Base-by-base conservation (phyloP, 1,140 invertebrate species). In the Sweltsa coloradensis region DNA sequence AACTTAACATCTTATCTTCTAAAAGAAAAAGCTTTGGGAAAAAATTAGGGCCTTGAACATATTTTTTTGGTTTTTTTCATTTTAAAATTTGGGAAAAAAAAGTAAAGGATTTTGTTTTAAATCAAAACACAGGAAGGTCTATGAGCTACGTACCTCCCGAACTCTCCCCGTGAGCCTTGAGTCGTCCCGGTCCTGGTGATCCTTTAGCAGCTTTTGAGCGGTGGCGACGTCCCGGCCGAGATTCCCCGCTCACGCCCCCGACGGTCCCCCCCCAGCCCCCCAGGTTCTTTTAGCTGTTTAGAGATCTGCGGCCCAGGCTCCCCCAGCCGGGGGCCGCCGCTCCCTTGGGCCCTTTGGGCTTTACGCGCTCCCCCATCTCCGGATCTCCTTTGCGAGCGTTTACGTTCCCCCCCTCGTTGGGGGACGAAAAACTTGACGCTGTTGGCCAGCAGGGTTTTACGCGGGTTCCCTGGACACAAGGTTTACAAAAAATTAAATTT, bases 271-370 rank as follows among this genome's bases (percentile, higher is more conserved):
- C 18, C 74, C 73, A 1, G 89, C n/a, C n/a, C n/a, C n/a, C n/a
- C 18, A 90, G 60, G 46, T 82, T 85, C 61, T 87, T 89, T 2
- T 83, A 79, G 55, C 76, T 83, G 57, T 88, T 89, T 55, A 86
- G 98, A 97, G 53, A 97, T 89, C 63, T 96, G 89, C 56, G 89
- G 82, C 0, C 93, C 93, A 11, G 91, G 89, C 60, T 90, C 88
- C 63, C 95, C 89, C 7, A 97, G 72, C 44, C 87, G 65, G 0
- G 77, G 76, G n/a, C 49, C 87, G 71, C 18, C 90, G 68, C 41
- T 91, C 83, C 9, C 75, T 72, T 1, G 91, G n/a, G n/a, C n/a
- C 89, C 58, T 91, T 90, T 3, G 76, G 78, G n/a, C n/a, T 76
- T 71, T 2, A 97, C 83, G 59, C 87, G 76, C 47, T 83, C 77